phyloP scores from a whole-genome alignment of 2,888 invertebrate genomes.

The Polyommatus iphigenia region DNA sequence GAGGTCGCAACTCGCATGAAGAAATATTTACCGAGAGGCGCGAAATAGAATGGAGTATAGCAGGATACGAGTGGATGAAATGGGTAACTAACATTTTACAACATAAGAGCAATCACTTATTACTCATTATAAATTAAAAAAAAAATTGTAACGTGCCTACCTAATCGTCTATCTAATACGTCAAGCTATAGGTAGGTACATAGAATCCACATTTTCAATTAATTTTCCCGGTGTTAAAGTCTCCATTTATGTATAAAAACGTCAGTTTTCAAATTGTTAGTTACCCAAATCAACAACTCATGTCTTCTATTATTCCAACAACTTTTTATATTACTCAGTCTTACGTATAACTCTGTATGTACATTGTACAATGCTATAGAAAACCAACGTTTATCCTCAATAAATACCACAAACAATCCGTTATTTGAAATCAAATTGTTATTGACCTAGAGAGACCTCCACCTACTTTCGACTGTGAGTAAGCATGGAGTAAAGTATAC shows the following conservation, averaged over 20 bases:
- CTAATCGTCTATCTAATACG: no score
- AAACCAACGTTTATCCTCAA: background rate
- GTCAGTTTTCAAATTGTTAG: no score
- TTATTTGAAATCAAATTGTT: slow-evolving; percentile 5
- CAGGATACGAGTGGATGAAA: no score
- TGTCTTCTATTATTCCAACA: background rate
- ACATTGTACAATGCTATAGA: background rate
- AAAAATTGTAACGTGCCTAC: no score
- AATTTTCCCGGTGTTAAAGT: no score
- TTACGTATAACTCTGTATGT: background rate
- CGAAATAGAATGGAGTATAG: background rate
- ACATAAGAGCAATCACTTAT: no score
- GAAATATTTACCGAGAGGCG: background rate
- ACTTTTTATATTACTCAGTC: background rate
- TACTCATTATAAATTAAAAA: no score
- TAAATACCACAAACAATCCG: background rate
- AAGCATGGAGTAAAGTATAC: background rate
- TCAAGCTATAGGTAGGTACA: no score
- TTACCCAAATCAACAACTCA: no score
- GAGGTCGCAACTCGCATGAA: background rate
- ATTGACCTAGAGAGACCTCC: background rate
- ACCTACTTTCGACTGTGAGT: background rate
- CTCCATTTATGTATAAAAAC: no score
- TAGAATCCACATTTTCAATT: no score
- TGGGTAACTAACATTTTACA: no score